Evolutionary conservation across 2,888 invertebrate genomes (phyloP).

Genomic region (Drosophila aldrichi): DNA sequence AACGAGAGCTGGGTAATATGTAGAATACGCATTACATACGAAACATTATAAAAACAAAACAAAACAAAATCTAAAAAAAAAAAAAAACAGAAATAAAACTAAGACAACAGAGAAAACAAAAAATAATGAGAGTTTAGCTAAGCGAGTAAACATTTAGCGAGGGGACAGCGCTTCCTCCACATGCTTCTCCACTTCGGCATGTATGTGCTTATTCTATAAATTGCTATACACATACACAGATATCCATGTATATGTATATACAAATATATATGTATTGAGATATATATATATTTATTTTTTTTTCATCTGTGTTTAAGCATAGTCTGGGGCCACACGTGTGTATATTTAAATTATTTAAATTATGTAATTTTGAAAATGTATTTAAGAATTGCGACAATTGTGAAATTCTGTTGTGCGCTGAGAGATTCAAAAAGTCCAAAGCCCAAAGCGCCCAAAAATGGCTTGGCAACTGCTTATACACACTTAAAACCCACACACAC

Average conservation of each 20-base stretch:
- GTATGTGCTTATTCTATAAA: conserved; percentile 39
- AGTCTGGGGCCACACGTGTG: conserved; percentile 51
- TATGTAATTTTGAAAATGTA: conserved; percentile 60
- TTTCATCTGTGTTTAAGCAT: conserved; percentile 31
- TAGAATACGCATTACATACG: conserved; percentile 23
- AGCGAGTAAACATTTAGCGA: conserved; percentile 19
- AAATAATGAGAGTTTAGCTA: conserved; percentile 29
- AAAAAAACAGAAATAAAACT: conserved; percentile 9
- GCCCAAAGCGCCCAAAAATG: conserved; percentile 22
- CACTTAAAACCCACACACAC: conserved; percentile 28
- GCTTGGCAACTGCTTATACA: conserved; percentile 36
- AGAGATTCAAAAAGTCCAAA: conserved; percentile 31
- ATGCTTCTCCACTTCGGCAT: conserved; percentile 15
- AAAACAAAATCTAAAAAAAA: not conserved
- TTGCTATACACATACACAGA: conserved; percentile 13
- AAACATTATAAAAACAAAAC: conserved; percentile 14
- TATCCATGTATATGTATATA: conserved; percentile 1
- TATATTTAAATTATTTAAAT: conserved; percentile 65
- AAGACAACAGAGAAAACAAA: conserved; percentile 18
- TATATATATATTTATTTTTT: conserved; percentile 18
- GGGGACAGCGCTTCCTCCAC: conserved; percentile 10
- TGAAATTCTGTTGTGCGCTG: conserved; percentile 35
- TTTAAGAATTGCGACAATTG: conserved; percentile 29
- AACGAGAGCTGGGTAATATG: conserved; percentile 18
- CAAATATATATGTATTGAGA: not conserved